phyloP scores from a whole-genome alignment of 2,113 vertebrate species.

The Acanthochromis polyacanthus region DNA sequence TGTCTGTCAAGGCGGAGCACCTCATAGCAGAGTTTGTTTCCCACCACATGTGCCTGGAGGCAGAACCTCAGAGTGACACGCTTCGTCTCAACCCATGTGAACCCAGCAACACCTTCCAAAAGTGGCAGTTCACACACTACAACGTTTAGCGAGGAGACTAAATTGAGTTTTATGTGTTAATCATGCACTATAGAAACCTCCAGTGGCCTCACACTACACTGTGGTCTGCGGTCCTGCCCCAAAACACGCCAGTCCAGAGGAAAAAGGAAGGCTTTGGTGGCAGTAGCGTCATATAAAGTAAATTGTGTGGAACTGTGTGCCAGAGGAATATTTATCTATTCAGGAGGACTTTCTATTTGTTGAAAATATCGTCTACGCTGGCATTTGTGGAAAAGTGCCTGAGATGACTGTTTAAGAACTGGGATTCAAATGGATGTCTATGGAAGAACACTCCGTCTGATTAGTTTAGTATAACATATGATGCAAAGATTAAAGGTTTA shows the following conservation, averaged over 20 bases:
- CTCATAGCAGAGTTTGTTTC: constrained; percentile 83
- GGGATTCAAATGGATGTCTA: background rate
- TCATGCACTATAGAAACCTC: constrained; percentile 6
- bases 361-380: background rate
- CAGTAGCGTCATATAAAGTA: constrained; percentile 10
- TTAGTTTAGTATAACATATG: constrained; percentile 7
- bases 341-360: background rate
- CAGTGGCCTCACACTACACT: constrained; percentile 2
- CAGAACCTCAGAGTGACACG: constrained; percentile 46
- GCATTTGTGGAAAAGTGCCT: background rate
- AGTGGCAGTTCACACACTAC: constrained; percentile 94
- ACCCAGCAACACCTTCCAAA: constrained; percentile 83
- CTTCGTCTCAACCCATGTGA: constrained; percentile 83
- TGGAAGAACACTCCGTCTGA: background rate
- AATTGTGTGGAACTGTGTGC: constrained; percentile 54
- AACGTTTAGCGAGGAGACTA: constrained; percentile 74
- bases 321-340: constrained; percentile 13
- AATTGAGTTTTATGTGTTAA: background rate
- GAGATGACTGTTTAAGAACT: background rate
- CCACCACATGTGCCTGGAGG: constrained; percentile 86
- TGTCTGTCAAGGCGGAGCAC: constrained; percentile 85
- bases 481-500: constrained; percentile 38
- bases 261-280: background rate
- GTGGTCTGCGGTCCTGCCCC: background rate
- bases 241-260: constrained; percentile 1